Conservation (phyloP, 2,888 invertebrate genomes). For the Crepidodera aurea region DNA sequence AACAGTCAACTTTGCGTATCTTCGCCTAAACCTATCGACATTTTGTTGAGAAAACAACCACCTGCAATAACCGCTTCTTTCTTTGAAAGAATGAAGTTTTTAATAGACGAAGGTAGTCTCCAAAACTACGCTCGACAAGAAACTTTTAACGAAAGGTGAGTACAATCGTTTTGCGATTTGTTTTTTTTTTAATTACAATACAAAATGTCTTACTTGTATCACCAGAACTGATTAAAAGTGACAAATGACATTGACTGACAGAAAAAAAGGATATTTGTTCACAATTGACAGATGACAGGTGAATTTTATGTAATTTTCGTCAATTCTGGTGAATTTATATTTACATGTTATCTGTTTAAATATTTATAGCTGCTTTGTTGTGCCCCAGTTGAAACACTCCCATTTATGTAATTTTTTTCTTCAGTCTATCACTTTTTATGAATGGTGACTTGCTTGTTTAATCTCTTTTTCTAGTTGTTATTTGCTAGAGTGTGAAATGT, state of each 20-base stretch:
- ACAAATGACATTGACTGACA: no score
- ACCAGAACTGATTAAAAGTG: constrained; percentile 3
- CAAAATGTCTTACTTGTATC: background rate
- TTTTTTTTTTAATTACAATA: background rate
- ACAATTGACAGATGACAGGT: background rate
- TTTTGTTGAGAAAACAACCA: constrained; percentile 92
- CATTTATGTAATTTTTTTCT: constrained; percentile 56
- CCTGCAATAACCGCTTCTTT: constrained; percentile 97
- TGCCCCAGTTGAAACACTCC: constrained; percentile 76
- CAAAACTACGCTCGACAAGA: constrained; percentile 97
- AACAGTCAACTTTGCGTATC: constrained; percentile 92
- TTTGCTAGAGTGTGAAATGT: background rate
- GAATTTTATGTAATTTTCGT: background rate
- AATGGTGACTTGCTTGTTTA: constrained; percentile 33
- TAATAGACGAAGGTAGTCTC: constrained; percentile 97
- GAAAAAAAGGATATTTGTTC: no score
- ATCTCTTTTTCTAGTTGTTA: constrained; percentile 3
- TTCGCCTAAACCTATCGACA: constrained; percentile 95
- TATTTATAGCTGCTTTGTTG: constrained; percentile 73
- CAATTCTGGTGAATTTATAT: constrained; percentile 34
- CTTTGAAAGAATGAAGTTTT: constrained; percentile 97
- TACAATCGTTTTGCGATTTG: constrained; percentile 6
- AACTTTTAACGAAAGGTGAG: constrained; percentile 96
- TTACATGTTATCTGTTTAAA: constrained; percentile 53
- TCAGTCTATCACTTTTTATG: constrained; percentile 42